Evolutionary conservation across 2,113 vertebrate species (phyloP), one percentile per base, ranked within the genome.

Genomic region (Myotis lucifugus): DNA sequence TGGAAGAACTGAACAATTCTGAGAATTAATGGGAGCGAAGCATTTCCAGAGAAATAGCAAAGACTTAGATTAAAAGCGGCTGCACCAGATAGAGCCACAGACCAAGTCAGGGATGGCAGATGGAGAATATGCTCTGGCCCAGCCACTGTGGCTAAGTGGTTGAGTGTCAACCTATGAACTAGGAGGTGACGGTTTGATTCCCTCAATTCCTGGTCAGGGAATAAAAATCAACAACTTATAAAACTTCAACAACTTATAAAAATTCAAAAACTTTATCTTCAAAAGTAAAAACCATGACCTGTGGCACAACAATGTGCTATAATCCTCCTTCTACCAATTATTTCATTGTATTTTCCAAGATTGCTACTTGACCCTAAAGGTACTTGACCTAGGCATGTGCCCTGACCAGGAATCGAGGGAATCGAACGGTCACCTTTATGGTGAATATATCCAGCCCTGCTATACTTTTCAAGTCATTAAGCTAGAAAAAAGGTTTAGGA

Each of bases 1-100:
- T 83, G 61, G 40, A 95, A 95, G 61, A 83, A 92, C 5, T n/a
- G 9, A 82, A 40, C 32, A 50, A 64, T 48, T 86, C 40, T 87
- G n/a, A 40, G 18, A 74, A 91, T 6, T n/a, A 29, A 72, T 11
- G 14, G 14, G 27, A 79, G 25, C 0, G 13, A 70, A 50, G 37
- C 25, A 86, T 46, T 86, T 46, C 56, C 56, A 88, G n/a, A n/a
- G 37, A 87, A 50, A 83, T 2, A n/a, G 66, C 3, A 83, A 59
- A 73, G 48, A 61, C 61, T 84, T n/a, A 48, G 3, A 92, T 56
- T 64, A 69, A 76, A 88, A 50, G n/a, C 1, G 5, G 10, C 50
- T 54, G 29, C 23, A 81, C 66, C 81, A 81, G 11, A 18, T 5
- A 73, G 73, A 74, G 69, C 34, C 69, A 92, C 18, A 50, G 56